A percentile compares a stretch with the other conserved stretches of the same genome.
Conservation (phyloP, 2,888 invertebrate genomes). For the Ligdia adustata region DNA sequence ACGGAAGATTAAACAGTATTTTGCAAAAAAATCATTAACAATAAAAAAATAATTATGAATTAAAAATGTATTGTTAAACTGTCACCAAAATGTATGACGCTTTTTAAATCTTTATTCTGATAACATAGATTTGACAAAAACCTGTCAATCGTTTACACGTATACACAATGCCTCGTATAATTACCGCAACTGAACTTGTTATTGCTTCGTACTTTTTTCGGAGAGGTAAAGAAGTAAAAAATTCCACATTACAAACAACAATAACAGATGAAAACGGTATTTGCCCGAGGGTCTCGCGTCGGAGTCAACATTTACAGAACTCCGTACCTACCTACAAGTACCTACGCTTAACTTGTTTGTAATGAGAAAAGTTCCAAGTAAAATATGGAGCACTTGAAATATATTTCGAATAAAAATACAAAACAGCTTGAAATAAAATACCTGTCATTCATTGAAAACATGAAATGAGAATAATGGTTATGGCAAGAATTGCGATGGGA, state of each 20-base stretch:
- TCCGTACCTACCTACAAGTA: slow-evolving; percentile 33
- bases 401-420: slow-evolving; percentile 23
- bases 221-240: slow-evolving; percentile 35
- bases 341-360: slow-evolving; percentile 41
- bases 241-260: slow-evolving; percentile 39
- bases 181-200: too few relatives aligned
- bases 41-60: too few relatives aligned
- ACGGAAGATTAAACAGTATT: too few relatives aligned
- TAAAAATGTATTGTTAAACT: too few relatives aligned
- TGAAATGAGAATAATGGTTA: too few relatives aligned
- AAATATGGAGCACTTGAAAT: slow-evolving; percentile 43
- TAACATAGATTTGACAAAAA: too few relatives aligned
- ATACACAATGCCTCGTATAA: too few relatives aligned
- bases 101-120: too few relatives aligned
- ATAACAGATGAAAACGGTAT: slow-evolving; percentile 39
- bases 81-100: too few relatives aligned
- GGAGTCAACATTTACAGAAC: slow-evolving; percentile 44
- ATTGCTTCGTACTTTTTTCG: slow-evolving; percentile 33
- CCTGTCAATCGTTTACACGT: too few relatives aligned
- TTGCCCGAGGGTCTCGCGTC: slow-evolving; percentile 39
- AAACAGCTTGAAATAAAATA: slow-evolving; percentile 1
- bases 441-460: background rate
- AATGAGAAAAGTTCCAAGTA: slow-evolving; percentile 50
- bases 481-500: too few relatives aligned
- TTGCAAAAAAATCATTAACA: too few relatives aligned